Conservation (phyloP, 2,113 vertebrate genomes). For the Semicossyphus pulcher region DNA sequence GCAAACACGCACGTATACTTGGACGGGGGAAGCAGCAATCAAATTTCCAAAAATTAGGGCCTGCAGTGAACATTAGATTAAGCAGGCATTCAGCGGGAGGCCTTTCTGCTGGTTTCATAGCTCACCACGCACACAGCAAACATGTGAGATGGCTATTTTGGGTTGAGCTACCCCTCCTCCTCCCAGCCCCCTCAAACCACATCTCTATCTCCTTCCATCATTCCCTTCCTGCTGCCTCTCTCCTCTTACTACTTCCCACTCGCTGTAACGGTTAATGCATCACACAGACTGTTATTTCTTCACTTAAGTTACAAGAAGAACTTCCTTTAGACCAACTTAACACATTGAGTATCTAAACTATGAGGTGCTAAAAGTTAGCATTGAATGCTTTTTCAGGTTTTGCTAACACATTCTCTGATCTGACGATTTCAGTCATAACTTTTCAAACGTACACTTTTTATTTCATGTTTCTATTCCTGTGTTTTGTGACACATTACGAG, state of each 20-base stretch:
- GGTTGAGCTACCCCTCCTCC: constrained; percentile 32
- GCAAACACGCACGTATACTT: constrained; percentile 7
- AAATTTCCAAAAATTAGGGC: constrained; percentile 32
- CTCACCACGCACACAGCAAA: constrained; percentile 64
- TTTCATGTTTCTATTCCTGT: background rate
- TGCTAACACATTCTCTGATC: background rate
- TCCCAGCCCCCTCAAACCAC: constrained; percentile 52
- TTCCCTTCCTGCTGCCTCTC: constrained; percentile 63
- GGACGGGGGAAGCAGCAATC: constrained; percentile 14
- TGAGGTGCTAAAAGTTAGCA: background rate
- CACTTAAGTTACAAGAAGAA: background rate
- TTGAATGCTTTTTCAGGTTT: background rate
- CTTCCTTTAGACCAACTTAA: background rate
- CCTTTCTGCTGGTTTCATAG: constrained; percentile 54
- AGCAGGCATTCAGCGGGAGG: constrained; percentile 54
- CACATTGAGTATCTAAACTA: background rate
- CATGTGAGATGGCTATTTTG: constrained; percentile 79
- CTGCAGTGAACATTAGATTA: constrained; percentile 68
- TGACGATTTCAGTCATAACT: background rate
- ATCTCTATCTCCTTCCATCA: constrained; percentile 72
- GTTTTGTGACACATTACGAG: too few relatives aligned
- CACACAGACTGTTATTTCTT: constrained; percentile 13
- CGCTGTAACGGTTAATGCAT: constrained; percentile 6
- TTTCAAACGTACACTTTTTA: too few relatives aligned
- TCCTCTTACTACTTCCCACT: constrained; percentile 48